phyloP scores from a whole-genome alignment of 2,888 invertebrate genomes.

The Choreutis nemorana region DNA sequence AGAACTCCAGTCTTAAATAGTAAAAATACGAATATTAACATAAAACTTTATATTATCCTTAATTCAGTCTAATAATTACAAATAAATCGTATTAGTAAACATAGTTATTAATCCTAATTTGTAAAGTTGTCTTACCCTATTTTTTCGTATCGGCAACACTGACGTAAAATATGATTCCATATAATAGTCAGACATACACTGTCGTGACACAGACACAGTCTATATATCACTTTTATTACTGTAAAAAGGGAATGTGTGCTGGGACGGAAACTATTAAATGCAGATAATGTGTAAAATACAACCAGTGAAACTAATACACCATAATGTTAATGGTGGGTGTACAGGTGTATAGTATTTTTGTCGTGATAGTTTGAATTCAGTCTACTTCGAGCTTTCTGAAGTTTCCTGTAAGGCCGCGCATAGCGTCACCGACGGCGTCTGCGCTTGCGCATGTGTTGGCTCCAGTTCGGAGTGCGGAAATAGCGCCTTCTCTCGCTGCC shows the following conservation, averaged over 20 bases:
- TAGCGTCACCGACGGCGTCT: constrained; percentile 71
- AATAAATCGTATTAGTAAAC: not conserved
- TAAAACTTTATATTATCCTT: not conserved
- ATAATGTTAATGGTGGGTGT: too few species aligned
- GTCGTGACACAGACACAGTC: too few species aligned
- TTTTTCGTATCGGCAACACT: too few species aligned
- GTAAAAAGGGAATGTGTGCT: too few species aligned
- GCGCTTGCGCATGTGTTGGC: constrained; percentile 67
- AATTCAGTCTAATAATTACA: not conserved
- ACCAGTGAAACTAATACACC: too few species aligned
- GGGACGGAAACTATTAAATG: too few species aligned
- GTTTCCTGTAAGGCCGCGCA: constrained; percentile 76
- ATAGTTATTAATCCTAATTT: not conserved
- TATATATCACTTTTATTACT: too few species aligned
- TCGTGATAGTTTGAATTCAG: constrained; percentile 41
- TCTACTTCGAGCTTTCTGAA: constrained; percentile 83
- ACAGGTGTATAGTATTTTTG: constrained; percentile 3
- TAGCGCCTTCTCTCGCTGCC: constrained; percentile 76
- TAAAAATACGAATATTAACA: not conserved
- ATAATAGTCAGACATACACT: too few species aligned
- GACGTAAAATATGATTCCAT: too few species aligned
- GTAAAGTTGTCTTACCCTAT: too few species aligned
- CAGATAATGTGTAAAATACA: too few species aligned
- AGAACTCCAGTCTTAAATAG: constrained; percentile 1
- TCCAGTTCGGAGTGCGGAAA: constrained; percentile 73